These are phyloP conservation scores for Distichodus sexfasciatus DNA, from an alignment of 2,797 vertebrate genomes.

Conservation along the genomic window DNA sequence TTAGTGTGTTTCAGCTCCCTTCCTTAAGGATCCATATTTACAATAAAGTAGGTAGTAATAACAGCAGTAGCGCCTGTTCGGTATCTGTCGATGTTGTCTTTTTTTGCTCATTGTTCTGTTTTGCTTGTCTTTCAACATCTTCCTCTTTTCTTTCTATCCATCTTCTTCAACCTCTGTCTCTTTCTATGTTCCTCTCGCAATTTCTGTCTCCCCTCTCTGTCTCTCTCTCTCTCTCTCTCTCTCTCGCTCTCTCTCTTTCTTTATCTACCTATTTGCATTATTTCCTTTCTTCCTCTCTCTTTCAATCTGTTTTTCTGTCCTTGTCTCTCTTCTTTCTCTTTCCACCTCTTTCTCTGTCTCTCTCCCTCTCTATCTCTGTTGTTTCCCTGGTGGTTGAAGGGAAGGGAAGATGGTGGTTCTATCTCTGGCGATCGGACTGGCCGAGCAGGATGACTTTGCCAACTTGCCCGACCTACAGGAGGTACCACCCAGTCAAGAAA, in stretches of 20 bases:
- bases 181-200: no score
- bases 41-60: no score
- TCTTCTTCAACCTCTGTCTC: neutral
- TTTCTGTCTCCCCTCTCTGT: no score
- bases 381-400: constrained; percentile 71
- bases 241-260: constrained; percentile 43
- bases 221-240: no score
- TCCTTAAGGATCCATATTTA: no score
- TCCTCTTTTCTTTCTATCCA: no score
- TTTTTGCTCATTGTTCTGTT: no score
- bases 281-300: constrained; percentile 43
- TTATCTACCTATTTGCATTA: constrained; percentile 53
- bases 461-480: constrained; percentile 99
- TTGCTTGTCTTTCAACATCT: no score
- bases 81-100: no score
- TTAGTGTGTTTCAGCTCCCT: no score
- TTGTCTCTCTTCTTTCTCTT: constrained; percentile 24
- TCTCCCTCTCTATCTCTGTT: constrained; percentile 25
- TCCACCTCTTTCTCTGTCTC: constrained; percentile 33
- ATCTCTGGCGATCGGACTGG: constrained; percentile 96
- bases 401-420: constrained; percentile 99
- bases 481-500: constrained; percentile 90
- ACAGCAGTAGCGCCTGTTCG: no score
- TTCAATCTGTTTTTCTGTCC: constrained; percentile 49
- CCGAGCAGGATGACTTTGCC: constrained; percentile 99